Conservation (phyloP, 1,140 invertebrate genomes). For the Megalopta genalis region DNA sequence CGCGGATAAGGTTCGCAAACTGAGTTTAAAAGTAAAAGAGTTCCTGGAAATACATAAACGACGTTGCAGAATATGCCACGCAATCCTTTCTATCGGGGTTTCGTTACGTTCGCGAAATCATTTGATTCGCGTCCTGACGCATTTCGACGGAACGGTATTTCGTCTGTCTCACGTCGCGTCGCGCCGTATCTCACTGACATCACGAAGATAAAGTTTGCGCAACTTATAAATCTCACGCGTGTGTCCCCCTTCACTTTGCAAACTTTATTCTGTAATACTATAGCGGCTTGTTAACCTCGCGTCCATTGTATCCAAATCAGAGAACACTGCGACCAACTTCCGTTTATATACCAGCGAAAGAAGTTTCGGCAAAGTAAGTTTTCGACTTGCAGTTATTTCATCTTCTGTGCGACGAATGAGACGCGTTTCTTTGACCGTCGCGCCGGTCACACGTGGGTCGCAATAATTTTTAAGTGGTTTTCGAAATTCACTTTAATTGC, state of each 20-base stretch:
- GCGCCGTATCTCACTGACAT: background rate
- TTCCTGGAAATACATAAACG: conserved; percentile 32
- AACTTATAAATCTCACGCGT: background rate
- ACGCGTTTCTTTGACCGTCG: no score
- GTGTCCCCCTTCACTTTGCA: background rate
- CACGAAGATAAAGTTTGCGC: background rate
- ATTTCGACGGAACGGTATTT: conserved; percentile 21
- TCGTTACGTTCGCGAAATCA: conserved; percentile 42
- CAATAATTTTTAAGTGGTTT: no score
- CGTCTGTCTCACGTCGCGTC: conserved; percentile 23
- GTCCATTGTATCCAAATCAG: background rate
- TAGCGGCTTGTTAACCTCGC: background rate
- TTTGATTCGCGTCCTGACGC: conserved; percentile 35
- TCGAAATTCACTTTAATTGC: no score
- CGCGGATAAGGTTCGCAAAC: conserved; percentile 14
- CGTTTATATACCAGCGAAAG: background rate
- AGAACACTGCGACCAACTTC: background rate
- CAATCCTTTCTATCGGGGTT: conserved; percentile 32
- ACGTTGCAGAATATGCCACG: conserved; percentile 38
- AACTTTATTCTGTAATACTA: background rate
- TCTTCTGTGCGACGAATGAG: no score
- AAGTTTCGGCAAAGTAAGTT: background rate
- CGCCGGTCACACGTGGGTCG: no score
- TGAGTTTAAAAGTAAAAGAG: conserved; percentile 15
- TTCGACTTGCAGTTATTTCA: background rate